Percentiles rank a stretch among this genome's conserved stretches.
These are phyloP conservation scores for Apamea sordens DNA, from an alignment of 2,888 invertebrate species.

Conservation along the genomic window DNA sequence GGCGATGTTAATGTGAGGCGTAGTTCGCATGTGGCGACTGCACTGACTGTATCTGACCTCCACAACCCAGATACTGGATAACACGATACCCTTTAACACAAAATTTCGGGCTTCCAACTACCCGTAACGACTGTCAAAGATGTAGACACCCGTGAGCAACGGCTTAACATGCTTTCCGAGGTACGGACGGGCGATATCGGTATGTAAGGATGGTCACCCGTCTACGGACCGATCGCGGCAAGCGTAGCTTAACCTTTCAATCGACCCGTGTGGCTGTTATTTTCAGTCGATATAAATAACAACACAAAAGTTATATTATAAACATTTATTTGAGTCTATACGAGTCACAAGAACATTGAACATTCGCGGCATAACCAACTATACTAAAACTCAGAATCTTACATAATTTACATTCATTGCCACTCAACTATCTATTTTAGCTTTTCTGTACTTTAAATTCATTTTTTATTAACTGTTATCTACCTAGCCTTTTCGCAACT, in stretches of 20 bases:
- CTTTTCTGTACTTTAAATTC: neutral
- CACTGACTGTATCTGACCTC: too few relatives aligned
- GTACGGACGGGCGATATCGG: neutral
- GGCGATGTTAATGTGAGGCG: too few relatives aligned
- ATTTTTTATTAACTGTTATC: neutral
- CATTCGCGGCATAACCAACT: conserved; percentile 30
- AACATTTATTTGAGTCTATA: conserved; percentile 57
- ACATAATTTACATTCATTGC: neutral
- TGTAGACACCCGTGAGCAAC: too few relatives aligned
- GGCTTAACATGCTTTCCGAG: neutral
- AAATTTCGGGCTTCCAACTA: too few relatives aligned
- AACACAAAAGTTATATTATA: conserved; percentile 16
- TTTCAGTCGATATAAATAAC: neutral
- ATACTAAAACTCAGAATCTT: conserved; percentile 13
- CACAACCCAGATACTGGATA: too few relatives aligned
- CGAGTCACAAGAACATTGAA: conserved; percentile 32
- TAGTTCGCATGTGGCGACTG: too few relatives aligned
- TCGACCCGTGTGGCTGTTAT: neutral
- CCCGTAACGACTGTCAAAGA: too few relatives aligned
- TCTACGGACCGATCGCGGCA: neutral
- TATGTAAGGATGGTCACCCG: neutral
- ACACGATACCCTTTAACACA: too few relatives aligned
- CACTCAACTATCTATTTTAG: neutral
- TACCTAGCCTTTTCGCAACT: neutral
- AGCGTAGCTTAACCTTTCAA: neutral